These are phyloP conservation scores for Chlamydotis undulata DNA, from an alignment of 2,113 vertebrate genomes.

Conservation along the genomic window DNA sequence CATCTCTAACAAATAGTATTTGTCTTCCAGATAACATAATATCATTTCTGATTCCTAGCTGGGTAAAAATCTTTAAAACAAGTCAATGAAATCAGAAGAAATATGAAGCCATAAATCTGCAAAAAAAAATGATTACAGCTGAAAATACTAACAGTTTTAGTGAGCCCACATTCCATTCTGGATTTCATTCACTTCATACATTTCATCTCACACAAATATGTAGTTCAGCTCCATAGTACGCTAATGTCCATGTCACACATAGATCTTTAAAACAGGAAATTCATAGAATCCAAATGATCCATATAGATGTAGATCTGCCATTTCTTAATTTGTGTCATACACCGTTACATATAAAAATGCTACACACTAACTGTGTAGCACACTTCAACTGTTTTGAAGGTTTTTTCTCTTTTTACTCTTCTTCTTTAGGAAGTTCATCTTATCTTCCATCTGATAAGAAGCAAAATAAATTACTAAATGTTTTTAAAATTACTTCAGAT, in stretches of 20 bases:
- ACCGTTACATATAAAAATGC: neutral
- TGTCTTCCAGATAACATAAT: neutral
- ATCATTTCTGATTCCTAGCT: neutral
- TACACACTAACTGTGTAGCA: neutral
- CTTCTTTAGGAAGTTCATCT: neutral
- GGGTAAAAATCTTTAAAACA: neutral
- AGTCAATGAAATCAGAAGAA: neutral
- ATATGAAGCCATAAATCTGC: neutral
- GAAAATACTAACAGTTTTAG: neutral
- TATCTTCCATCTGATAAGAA: neutral
- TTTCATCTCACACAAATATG: neutral
- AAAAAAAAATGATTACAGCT: neutral
- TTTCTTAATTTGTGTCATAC: neutral
- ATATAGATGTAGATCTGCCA: neutral
- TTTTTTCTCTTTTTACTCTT: neutral
- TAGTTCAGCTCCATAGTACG: neutral
- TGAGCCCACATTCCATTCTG: neutral
- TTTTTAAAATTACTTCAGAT: neutral
- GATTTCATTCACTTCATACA: neutral
- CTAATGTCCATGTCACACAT: neutral
- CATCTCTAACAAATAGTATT: neutral
- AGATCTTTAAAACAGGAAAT: neutral
- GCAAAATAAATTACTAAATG: neutral
- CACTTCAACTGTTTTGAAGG: fast-evolving
- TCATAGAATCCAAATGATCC: neutral